A percentile compares a stretch with the other conserved stretches of the same genome.
Evolutionary conservation across 2,888 invertebrate species (phyloP).

Genomic region (Bibio marci): DNA sequence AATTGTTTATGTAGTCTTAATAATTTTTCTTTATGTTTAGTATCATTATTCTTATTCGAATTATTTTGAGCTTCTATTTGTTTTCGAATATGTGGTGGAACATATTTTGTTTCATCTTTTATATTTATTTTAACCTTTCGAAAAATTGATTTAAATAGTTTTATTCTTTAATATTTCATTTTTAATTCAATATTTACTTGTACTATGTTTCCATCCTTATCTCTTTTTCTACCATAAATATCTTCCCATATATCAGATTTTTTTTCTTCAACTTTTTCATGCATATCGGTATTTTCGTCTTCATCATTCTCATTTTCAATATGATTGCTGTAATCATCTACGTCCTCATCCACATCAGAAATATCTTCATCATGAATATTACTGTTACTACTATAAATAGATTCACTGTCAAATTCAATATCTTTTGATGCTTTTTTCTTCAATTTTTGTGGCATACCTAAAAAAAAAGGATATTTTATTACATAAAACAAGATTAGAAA

Average conservation of each 20-base stretch:
- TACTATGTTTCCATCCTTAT: conserved; percentile 63
- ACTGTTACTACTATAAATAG: too few relatives aligned
- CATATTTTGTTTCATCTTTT: conserved; percentile 38
- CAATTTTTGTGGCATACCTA: conserved; percentile 1
- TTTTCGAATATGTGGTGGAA: conserved; percentile 67
- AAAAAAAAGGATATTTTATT: too few relatives aligned
- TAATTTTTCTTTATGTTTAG: conserved; percentile 38
- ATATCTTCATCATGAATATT: neutral
- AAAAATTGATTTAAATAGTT: too few relatives aligned
- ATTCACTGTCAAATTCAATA: neutral
- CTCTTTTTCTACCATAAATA: conserved; percentile 79
- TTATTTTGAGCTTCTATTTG: conserved; percentile 12
- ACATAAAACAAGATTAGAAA: too few relatives aligned
- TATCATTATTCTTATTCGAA: conserved; percentile 12
- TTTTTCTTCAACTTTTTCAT: conserved; percentile 8
- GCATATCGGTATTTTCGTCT: neutral
- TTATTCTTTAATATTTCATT: too few relatives aligned
- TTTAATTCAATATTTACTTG: conserved; percentile 27
- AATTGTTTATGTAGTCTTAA: conserved; percentile 57
- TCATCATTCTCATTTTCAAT: neutral
- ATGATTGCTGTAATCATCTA: neutral
- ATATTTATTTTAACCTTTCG: conserved; percentile 30
- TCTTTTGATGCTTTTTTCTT: neutral
- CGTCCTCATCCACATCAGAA: neutral
- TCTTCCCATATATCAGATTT: conserved; percentile 51